Evolutionary conservation across 2,797 vertebrate species (phyloP), one percentile per base, ranked within the genome.

Genomic region (Rhynchonycteris naso): DNA sequence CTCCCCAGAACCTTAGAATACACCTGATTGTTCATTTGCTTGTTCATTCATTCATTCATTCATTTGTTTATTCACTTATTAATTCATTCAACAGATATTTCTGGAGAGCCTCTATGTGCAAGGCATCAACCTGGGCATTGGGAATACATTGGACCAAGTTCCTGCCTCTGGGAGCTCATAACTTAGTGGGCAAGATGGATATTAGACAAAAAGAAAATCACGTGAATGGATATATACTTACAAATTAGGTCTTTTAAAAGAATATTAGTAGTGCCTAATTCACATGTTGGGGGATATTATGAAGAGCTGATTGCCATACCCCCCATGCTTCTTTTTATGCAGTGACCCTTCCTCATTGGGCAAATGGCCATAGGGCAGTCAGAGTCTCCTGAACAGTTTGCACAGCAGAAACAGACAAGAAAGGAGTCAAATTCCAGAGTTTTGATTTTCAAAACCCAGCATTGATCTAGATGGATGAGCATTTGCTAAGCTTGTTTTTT

Each of bases 401-500:
- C 13, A 63, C 2, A 19, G 38, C 15, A 10, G 10, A 65, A 38
- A 68, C 33, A 76, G 50, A 61, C 47, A 52, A 74, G n/a, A 18
- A 59, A 75, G 79, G 63, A 89, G 30, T 50, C 13, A 7, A 68
- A 30, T 71, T 79, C 75, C 66, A 88, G 33, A 30, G 12, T 43
- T 88, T 21, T 90, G 63, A 88, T 68, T 47, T 78, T 79, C 33
- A 11, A 87, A 90, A 78, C 35, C 26, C 1, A 79, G 52, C 58
- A 35, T 2, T n/a, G 30, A 71, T 80, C 47, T 35, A 81, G 69
- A 66, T 52, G 65, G 50, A 63, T 0, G 12, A 88, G 82, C 54
- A 86, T 92, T 86, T 75, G 43, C 86, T 86, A 21, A 93, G 47
- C 47, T 56, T 59, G 38, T 33, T 28, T 71, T 90, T 69, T 69